These are phyloP conservation scores for Neomorphus geoffroyi DNA, from an alignment of 2,797 vertebrate genomes.

Conservation along the genomic window DNA sequence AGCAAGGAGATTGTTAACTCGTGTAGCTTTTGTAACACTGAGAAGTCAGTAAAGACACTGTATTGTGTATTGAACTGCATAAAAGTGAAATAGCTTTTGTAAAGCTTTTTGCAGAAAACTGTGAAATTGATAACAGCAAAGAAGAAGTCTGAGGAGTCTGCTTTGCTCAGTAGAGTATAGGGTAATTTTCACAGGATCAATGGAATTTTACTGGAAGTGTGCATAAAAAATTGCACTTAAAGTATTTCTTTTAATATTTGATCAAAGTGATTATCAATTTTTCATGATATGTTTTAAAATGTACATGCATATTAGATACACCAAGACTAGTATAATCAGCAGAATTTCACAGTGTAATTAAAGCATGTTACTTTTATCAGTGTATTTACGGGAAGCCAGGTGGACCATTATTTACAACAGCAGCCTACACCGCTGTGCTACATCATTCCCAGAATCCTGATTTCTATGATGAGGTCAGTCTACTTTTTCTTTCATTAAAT, in stretches of 20 bases:
- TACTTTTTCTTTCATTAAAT: not conserved
- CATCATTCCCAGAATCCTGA: conserved; percentile 98
- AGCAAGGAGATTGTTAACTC: not conserved
- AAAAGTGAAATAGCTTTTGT: not conserved
- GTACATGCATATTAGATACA: not conserved
- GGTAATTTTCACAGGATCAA: conserved; percentile 23
- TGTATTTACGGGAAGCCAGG: conserved; percentile 97
- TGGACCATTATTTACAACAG: conserved; percentile 87
- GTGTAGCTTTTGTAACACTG: not conserved
- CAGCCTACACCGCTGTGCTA: conserved; percentile 89
- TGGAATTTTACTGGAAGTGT: conserved; percentile 20
- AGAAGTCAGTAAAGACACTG: not conserved
- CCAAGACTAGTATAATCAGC: not conserved
- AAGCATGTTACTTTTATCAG: conserved; percentile 74
- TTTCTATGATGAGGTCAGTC: conserved; percentile 95
- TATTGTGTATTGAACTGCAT: not conserved
- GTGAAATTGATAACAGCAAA: not conserved
- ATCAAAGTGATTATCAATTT: conserved; percentile 22
- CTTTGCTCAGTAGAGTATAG: not conserved
- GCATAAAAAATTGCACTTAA: not conserved
- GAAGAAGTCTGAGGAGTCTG: not conserved
- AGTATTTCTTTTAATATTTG: conserved; percentile 13
- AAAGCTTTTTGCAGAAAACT: not conserved
- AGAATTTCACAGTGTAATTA: conserved; percentile 20
- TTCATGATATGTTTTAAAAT: not conserved